Percentiles rank a stretch among this genome's conserved stretches.
These are phyloP conservation scores for Gasteruption jaculator DNA, from an alignment of 2,888 invertebrate genomes.

Conservation along the genomic window DNA sequence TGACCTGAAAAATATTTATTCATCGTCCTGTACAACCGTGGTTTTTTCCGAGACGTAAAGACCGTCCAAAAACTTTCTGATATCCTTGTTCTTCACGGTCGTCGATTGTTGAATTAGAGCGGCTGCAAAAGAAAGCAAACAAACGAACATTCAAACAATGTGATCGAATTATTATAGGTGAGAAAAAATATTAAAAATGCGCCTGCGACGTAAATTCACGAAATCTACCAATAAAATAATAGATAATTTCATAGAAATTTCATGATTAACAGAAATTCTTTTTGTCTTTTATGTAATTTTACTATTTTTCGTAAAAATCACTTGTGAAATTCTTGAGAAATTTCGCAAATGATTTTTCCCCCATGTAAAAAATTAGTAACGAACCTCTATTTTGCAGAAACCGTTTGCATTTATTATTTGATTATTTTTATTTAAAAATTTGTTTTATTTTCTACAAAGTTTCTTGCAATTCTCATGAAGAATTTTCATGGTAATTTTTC, in stretches of 20 bases:
- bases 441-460: too few relatives aligned
- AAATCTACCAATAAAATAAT: constrained; percentile 1
- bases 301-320: too few relatives aligned
- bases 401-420: too few relatives aligned
- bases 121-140: too few relatives aligned
- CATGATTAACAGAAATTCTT: background rate
- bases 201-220: background rate
- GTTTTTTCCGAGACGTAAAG: constrained; percentile 99
- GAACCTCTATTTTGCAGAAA: too few relatives aligned
- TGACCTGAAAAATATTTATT: constrained; percentile 53
- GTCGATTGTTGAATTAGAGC: constrained; percentile 99
- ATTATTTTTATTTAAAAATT: too few relatives aligned
- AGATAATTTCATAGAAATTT: background rate
- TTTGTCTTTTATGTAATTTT: background rate
- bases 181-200: background rate
- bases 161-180: constrained; percentile 2
- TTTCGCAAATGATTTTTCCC: too few relatives aligned
- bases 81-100: constrained; percentile 99
- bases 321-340: too few relatives aligned
- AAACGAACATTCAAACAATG: constrained; percentile 5
- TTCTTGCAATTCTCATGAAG: too few relatives aligned
- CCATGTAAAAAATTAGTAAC: too few relatives aligned
- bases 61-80: constrained; percentile 99
- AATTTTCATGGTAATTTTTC: too few relatives aligned
- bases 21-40: constrained; percentile 75